phyloP scores from a whole-genome alignment of 2,113 vertebrate species.

The Heterochromis multidens region DNA sequence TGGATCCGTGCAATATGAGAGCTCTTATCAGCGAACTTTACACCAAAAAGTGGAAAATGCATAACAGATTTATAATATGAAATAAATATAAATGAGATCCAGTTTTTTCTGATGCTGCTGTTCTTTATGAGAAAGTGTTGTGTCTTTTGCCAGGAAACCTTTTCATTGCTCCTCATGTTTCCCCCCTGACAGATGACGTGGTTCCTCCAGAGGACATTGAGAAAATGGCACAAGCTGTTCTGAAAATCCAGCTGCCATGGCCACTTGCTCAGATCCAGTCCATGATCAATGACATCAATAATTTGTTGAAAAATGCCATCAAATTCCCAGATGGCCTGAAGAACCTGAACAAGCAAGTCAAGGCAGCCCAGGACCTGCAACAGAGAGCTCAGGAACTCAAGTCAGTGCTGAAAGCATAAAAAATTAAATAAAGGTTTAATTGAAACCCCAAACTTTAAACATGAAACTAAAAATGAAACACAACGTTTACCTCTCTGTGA shows the following conservation, averaged over 20 bases:
- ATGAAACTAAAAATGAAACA: neutral
- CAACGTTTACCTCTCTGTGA: neutral
- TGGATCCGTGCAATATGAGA: neutral
- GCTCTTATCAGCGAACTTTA: too few relatives aligned
- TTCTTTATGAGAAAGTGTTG: neutral
- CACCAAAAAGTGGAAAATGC: too few relatives aligned
- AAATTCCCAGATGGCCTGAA: conserved; percentile 51
- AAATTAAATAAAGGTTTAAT: neutral
- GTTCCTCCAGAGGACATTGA: conserved; percentile 81
- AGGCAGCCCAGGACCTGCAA: conserved; percentile 62
- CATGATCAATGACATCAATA: conserved; percentile 73
- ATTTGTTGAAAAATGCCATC: conserved; percentile 56
- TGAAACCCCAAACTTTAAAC: neutral
- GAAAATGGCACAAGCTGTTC: conserved; percentile 76
- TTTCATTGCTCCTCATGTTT: neutral
- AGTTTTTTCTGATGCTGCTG: neutral
- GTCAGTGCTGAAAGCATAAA: conserved; percentile 62
- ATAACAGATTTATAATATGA: too few relatives aligned
- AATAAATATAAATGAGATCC: too few relatives aligned
- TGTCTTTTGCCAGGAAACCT: neutral
- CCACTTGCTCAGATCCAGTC: conserved; percentile 68
- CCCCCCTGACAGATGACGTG: conserved; percentile 75
- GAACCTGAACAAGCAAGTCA: conserved; percentile 50
- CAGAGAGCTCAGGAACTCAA: conserved; percentile 62
- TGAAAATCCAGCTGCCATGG: conserved; percentile 76